Base-by-base conservation (phyloP, 2,797 vertebrate genomes). In the Halcyon leucocephala region DNA sequence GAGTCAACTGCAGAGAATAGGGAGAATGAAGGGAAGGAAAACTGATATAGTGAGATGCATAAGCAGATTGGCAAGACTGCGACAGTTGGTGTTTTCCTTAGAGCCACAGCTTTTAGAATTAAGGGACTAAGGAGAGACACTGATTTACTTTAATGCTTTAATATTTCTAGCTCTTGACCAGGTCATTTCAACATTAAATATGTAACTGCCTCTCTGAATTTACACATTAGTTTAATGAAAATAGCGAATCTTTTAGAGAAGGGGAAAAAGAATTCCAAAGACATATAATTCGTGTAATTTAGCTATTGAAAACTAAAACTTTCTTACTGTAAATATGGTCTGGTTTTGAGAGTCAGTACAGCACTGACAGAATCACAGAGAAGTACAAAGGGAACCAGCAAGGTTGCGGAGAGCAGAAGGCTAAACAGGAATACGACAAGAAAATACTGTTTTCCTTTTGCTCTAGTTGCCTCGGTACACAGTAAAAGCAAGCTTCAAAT, bases 1-100 rank as follows among this genome's bases (percentile, higher is more conserved):
- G 96, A 97, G 94, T 96, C 95, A 97, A 96, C 91, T 89, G 86
- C 95, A 96, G 86, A 94, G 92, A 96, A 93, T 10, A 94, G 49
- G 48, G 61, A 96, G 64, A 93, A 69, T 26, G 84, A 86, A 96
- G 83, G n/a, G 70, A 94, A 94, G 58, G 69, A 95, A 97, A 96
- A 95, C 89, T 73, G 86, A 95, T 89, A 73, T 1, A 67, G 81
- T 49, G 86, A 96, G 61, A 89, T 80, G 66, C 86, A 94, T 52
- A 93, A 95, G 74, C 67, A 93, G 92, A 87, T 62, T 93, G 95
- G 76, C 74, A 94, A 94, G 74, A 77, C 91, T 91, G 72, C 83
- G 82, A 86, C 92, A 95, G 93, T 95, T 85, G 92, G 83, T 93
- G 83, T 91, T 94, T 94, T 93, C 83, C 78, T 95, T 60, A 67